phyloP scores from a whole-genome alignment of 92 coral and sea anemone genomes.

The Desmophyllum pertusum region DNA sequence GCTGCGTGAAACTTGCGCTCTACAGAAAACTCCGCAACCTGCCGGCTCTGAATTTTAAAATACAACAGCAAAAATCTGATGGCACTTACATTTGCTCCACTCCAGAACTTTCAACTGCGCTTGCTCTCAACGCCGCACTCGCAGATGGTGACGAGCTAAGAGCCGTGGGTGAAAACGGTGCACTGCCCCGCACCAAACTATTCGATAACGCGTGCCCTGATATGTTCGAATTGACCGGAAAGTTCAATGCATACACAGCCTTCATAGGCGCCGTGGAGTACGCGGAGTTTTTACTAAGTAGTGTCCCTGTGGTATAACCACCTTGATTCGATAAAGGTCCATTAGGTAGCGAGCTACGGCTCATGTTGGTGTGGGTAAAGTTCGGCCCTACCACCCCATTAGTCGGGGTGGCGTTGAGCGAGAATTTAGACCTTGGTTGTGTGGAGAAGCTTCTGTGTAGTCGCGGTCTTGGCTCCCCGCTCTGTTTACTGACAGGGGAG shows the following conservation, averaged over 20 bases:
- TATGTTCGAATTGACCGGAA: constrained; percentile 89
- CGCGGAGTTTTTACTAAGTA: constrained; percentile 73
- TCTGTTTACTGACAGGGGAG: constrained; percentile 35
- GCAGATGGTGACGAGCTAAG: constrained; percentile 21
- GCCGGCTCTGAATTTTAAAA: not conserved
- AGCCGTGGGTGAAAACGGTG: constrained; percentile 90
- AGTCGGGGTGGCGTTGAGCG: constrained; percentile 79
- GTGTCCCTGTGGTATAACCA: constrained; percentile 49
- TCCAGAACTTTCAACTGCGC: constrained; percentile 32
- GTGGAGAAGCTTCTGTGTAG: constrained; percentile 91
- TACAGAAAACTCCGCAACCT: too few relatives aligned
- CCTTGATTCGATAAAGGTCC: constrained; percentile 87
- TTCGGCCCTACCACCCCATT: constrained; percentile 89
- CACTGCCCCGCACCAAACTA: constrained; percentile 87
- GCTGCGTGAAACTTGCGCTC: not conserved
- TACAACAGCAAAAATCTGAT: not conserved
- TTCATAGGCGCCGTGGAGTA: constrained; percentile 98
- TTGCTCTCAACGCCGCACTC: constrained; percentile 27
- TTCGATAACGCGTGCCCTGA: constrained; percentile 78
- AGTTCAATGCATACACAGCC: constrained; percentile 93
- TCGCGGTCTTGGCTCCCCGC: constrained; percentile 88
- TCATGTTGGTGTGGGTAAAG: constrained; percentile 66
- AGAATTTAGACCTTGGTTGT: constrained; percentile 95
- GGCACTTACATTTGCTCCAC: constrained; percentile 30
- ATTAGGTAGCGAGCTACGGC: constrained; percentile 70